Evolutionary conservation across 2,888 invertebrate genomes (phyloP).

Genomic region (Drosophila nr. medialis): DNA sequence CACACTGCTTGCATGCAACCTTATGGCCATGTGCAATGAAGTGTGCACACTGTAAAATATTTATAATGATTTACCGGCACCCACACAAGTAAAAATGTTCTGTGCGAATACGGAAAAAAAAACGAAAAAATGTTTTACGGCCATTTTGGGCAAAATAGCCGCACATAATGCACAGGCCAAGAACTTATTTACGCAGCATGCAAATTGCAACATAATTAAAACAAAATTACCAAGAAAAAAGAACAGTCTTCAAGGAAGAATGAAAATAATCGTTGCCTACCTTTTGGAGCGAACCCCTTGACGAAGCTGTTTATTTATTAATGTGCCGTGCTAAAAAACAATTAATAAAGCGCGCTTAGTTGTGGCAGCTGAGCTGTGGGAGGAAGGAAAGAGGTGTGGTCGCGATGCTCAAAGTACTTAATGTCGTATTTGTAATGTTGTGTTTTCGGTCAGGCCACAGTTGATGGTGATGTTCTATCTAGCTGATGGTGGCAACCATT

Average conservation of each 20-base stretch:
- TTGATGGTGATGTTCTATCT: conserved; percentile 57
- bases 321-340: conserved; percentile 45
- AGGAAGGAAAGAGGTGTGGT: conserved; percentile 3
- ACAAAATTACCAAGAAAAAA: conserved; percentile 43
- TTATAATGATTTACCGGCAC: conserved; percentile 69
- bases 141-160: conserved; percentile 43
- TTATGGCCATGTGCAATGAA: conserved; percentile 68
- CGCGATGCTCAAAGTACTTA: conserved; percentile 22
- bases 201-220: conserved; percentile 74
- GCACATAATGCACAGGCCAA: conserved; percentile 38
- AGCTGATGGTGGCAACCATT: conserved; percentile 63
- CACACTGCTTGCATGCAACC: conserved; percentile 22
- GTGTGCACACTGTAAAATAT: conserved; percentile 71
- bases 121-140: conserved; percentile 32
- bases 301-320: conserved; percentile 52
- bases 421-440: conserved; percentile 12
- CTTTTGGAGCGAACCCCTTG: conserved; percentile 23
- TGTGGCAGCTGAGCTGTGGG: neutral
- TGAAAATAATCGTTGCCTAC: conserved; percentile 25
- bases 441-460: conserved; percentile 38
- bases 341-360: conserved; percentile 58
- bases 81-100: neutral
- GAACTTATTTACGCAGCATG: conserved; percentile 71
- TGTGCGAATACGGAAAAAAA: neutral
- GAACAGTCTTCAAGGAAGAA: neutral